These are phyloP conservation scores for Virgularia gustaviana DNA, from an alignment of 92 coral and sea anemone genomes.

Conservation along the genomic window DNA sequence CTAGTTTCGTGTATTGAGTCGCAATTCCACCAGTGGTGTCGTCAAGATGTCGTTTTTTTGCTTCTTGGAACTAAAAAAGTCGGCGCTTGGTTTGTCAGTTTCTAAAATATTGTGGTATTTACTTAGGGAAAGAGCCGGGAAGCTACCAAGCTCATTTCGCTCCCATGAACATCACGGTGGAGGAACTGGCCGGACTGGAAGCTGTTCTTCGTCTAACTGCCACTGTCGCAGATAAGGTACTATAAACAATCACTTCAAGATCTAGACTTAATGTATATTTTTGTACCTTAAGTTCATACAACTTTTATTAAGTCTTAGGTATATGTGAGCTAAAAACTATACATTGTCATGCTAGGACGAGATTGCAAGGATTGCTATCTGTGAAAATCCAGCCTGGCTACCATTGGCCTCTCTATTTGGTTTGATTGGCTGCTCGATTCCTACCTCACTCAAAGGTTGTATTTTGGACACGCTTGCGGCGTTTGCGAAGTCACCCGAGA, in stretches of 20 bases:
- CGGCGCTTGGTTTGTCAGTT: too few species aligned
- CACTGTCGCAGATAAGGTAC: constrained; percentile 79
- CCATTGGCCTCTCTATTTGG: constrained; percentile 93
- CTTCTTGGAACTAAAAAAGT: too few species aligned
- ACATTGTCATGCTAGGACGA: constrained; percentile 61
- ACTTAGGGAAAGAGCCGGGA: constrained; percentile 44
- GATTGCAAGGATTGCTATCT: constrained; percentile 77
- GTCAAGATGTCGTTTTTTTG: too few species aligned
- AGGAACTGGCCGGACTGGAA: constrained; percentile 78
- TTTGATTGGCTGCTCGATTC: constrained; percentile 84
- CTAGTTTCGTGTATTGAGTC: too few species aligned
- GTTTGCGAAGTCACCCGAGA: constrained; percentile 89
- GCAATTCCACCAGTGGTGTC: too few species aligned
- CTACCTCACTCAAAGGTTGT: constrained; percentile 73
- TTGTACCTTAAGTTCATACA: background rate
- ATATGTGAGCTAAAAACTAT: background rate
- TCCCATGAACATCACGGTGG: constrained; percentile 68
- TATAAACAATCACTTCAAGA: too few species aligned
- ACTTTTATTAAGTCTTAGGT: background rate
- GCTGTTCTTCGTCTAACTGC: constrained; percentile 75
- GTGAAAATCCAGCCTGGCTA: constrained; percentile 94
- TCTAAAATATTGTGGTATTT: constrained; percentile 14
- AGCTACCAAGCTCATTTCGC: constrained; percentile 59
- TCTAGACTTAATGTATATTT: too few species aligned
- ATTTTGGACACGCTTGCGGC: constrained; percentile 84